Percentiles rank a stretch among this genome's conserved stretches.
These are phyloP conservation scores for Sciurus carolinensis DNA, from an alignment of 2,797 vertebrate species.

Conservation along the genomic window DNA sequence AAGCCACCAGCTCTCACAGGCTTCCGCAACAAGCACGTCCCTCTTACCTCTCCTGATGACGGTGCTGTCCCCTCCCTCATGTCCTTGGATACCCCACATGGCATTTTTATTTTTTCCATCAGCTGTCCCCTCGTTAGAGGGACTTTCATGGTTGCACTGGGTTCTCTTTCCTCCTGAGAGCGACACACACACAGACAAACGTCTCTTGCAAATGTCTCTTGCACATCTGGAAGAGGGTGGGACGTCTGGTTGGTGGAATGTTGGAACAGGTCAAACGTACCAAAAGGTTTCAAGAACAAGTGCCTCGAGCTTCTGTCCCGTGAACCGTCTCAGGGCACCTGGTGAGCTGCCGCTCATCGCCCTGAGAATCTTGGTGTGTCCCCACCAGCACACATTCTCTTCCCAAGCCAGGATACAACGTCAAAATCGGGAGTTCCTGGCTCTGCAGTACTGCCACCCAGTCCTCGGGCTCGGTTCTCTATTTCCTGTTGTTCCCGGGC, in stretches of 20 bases:
- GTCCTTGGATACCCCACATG: fast-evolving
- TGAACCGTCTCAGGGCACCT: background rate
- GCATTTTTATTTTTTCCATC: too few relatives aligned
- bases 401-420: background rate
- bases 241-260: fast-evolving
- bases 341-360: background rate
- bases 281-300: background rate
- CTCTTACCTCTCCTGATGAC: background rate
- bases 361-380: background rate
- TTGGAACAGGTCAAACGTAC: background rate
- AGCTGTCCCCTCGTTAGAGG: too few relatives aligned
- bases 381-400: background rate
- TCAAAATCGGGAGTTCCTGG: background rate
- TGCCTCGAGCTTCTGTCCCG: background rate
- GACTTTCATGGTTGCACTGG: too few relatives aligned
- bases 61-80: background rate
- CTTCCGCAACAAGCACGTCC: background rate
- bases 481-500: background rate
- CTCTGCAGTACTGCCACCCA: fast-evolving
- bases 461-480: too few relatives aligned
- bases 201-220: too few relatives aligned
- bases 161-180: background rate
- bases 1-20: too few relatives aligned
- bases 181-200: background rate
- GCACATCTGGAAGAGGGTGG: background rate